Conservation (phyloP, 2,888 invertebrate species). For the Andrena haemorrhoa region DNA sequence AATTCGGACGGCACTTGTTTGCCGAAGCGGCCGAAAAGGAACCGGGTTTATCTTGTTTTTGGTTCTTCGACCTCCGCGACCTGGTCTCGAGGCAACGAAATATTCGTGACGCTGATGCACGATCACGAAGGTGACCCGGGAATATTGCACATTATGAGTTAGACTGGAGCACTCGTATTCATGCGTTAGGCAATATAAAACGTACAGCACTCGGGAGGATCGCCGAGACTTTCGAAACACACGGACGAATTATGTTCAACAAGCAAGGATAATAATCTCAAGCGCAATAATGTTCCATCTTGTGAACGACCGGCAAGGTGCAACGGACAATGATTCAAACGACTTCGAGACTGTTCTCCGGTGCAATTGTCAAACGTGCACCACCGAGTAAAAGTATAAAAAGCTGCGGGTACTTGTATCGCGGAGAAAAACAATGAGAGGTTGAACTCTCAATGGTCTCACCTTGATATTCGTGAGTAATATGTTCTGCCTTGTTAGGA, state of each 20-base stretch:
- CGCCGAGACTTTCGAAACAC: constrained; percentile 64
- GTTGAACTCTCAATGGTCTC: neutral
- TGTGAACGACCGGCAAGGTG: constrained; percentile 61
- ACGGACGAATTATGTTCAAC: constrained; percentile 69
- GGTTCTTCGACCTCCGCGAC: neutral
- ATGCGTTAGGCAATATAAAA: constrained; percentile 65
- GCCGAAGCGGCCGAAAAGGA: constrained; percentile 20
- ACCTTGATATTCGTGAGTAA: neutral
- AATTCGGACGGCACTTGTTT: neutral
- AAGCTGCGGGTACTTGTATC: neutral
- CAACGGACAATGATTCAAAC: constrained; percentile 67
- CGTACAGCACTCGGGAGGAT: constrained; percentile 61
- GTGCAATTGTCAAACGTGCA: constrained; percentile 28
- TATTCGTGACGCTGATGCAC: constrained; percentile 63
- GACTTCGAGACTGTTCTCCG: constrained; percentile 24
- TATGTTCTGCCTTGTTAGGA: constrained; percentile 19
- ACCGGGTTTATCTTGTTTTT: constrained; percentile 14
- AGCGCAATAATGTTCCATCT: constrained; percentile 67
- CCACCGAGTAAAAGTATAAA: neutral
- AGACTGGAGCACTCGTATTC: constrained; percentile 55
- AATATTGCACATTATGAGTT: constrained; percentile 64
- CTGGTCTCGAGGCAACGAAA: constrained; percentile 32
- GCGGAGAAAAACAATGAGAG: constrained; percentile 4
- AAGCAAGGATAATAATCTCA: constrained; percentile 70
- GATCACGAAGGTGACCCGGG: constrained; percentile 71